Percentiles rank a stretch among this genome's conserved stretches.
phyloP scores from a whole-genome alignment of 2,113 vertebrate genomes.

The Elephantulus edwardii region DNA sequence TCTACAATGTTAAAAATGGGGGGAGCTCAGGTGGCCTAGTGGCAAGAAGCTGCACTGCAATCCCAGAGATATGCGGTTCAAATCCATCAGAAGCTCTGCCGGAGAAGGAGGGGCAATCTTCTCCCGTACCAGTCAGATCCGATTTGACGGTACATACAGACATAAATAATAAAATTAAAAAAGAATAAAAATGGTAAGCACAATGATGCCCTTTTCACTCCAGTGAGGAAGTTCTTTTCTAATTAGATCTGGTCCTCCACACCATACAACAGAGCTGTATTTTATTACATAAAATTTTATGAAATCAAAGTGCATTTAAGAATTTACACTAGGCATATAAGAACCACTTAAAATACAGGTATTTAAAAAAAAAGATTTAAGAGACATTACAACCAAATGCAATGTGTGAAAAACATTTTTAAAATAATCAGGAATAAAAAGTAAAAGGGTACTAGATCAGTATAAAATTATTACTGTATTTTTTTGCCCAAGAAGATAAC shows the following conservation, averaged over 20 bases:
- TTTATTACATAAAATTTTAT: not conserved
- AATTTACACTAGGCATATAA: not conserved
- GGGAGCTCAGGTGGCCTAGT: no score
- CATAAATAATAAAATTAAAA: no score
- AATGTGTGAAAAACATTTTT: not conserved
- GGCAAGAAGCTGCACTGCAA: no score
- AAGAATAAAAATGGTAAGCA: not conserved
- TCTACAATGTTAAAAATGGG: not conserved
- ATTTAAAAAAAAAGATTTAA: constrained; percentile 28
- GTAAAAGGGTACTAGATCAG: not conserved
- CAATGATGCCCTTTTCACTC: not conserved
- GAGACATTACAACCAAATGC: constrained; percentile 17
- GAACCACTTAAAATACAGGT: constrained; percentile 17
- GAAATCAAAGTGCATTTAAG: not conserved
- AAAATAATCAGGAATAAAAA: constrained; percentile 31
- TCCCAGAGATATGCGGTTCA: no score
- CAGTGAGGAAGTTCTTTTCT: not conserved
- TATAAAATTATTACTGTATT: constrained; percentile 4
- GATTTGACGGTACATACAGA: not conserved
- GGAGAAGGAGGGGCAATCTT: no score
- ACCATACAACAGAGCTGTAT: not conserved
- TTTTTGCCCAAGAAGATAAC: not conserved
- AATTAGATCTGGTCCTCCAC: not conserved
- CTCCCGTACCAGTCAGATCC: no score
- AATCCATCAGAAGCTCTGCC: no score